Evolutionary conservation across 2,888 invertebrate species (phyloP).

Genomic region (Tetropium fuscum): DNA sequence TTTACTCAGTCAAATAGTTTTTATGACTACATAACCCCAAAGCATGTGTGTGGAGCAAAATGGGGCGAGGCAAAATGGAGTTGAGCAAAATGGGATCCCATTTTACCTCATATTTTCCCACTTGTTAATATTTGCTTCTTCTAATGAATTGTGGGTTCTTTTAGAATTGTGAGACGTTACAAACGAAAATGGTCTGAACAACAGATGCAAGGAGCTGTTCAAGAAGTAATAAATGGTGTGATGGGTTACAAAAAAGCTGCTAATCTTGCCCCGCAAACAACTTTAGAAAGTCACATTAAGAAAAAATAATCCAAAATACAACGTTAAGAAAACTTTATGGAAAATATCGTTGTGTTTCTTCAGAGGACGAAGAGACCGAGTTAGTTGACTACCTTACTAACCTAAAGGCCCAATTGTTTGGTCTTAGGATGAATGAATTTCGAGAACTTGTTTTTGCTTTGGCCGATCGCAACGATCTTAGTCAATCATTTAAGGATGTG

Average conservation of each 20-base stretch:
- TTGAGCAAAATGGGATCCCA: no score
- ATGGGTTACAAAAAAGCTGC: slow-evolving; percentile 21
- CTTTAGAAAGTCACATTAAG: no score
- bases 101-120: no score
- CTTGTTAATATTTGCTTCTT: neutral
- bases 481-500: slow-evolving; percentile 23
- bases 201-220: slow-evolving; percentile 7
- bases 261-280: neutral
- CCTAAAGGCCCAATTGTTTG: no score
- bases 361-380: neutral
- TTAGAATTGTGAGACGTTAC: neutral
- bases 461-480: neutral
- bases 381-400: no score
- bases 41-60: neutral
- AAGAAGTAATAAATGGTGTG: slow-evolving; percentile 2
- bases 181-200: neutral
- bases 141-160: neutral
- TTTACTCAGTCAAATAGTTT: neutral
- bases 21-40: neutral
- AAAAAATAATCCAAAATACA: neutral
- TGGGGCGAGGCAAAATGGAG: neutral
- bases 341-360: neutral
- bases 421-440: neutral
- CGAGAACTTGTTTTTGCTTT: slow-evolving; percentile 1
- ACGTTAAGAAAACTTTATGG: neutral